Conservation (phyloP, 2,797 vertebrate genomes). For the Argya squamiceps region DNA sequence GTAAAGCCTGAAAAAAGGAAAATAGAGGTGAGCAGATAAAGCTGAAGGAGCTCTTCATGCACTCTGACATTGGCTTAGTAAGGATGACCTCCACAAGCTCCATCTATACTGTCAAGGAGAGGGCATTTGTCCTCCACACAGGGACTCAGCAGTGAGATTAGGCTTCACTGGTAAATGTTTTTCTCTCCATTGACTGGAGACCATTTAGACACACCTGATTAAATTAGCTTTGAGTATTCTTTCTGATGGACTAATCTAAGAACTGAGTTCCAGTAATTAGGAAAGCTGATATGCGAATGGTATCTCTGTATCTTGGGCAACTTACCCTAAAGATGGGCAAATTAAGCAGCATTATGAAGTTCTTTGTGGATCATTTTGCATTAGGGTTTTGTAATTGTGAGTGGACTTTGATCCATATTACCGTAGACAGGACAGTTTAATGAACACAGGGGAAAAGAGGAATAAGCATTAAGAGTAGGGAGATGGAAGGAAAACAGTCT, state of each 20-base stretch:
- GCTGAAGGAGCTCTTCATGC: not conserved
- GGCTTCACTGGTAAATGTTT: not conserved
- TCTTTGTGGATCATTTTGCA: not conserved
- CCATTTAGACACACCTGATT: not conserved
- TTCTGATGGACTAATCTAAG: constrained; percentile 10
- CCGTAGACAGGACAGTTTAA: not conserved
- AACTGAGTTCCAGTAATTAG: not conserved
- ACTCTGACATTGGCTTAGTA: fast-evolving
- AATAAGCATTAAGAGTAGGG: not conserved
- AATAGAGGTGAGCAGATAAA: not conserved
- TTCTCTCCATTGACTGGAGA: not conserved
- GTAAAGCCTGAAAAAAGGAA: not conserved
- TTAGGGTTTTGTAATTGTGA: not conserved
- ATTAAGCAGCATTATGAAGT: not conserved
- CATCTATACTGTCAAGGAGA: not conserved
- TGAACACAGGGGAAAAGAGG: not conserved
- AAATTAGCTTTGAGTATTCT: not conserved
- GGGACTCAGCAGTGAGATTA: not conserved
- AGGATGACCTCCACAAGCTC: not conserved
- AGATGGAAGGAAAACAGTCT: not conserved
- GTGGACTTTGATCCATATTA: not conserved
- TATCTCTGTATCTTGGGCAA: not conserved
- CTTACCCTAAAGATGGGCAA: not conserved
- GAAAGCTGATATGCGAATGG: not conserved
- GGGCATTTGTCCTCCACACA: not conserved